Conservation (phyloP, 2,888 invertebrate species). For the Pachycephus smyrnensis region DNA sequence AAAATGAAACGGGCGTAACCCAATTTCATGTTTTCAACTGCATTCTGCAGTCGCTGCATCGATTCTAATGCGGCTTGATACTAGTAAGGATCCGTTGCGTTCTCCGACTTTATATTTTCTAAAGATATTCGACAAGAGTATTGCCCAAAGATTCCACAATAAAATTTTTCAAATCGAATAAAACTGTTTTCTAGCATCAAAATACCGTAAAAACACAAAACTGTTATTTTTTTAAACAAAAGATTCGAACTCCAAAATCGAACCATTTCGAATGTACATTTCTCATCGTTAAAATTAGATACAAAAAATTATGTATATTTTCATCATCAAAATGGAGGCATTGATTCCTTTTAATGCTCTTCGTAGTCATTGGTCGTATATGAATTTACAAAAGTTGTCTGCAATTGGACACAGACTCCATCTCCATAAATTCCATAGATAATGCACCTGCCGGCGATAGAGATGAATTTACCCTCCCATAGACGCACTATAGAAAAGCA, state of each 20-base stretch:
- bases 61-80: conserved; percentile 3
- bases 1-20: neutral
- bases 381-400: neutral
- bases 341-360: neutral
- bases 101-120: neutral
- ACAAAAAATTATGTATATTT: neutral
- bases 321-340: neutral
- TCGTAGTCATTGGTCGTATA: neutral
- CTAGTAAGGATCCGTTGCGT: neutral
- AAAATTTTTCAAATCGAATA: neutral
- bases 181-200: neutral
- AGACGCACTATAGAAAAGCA: neutral
- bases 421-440: neutral
- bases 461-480: neutral
- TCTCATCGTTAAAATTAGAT: neutral
- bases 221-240: neutral
- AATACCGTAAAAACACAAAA: neutral
- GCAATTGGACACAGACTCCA: conserved; percentile 7
- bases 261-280: neutral
- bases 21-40: neutral
- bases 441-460: neutral
- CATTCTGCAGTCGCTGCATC: neutral
- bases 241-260: neutral
- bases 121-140: too few relatives aligned
- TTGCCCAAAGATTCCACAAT: neutral